Conservation (phyloP, 2,888 invertebrate species). For the Halictus ligatus region DNA sequence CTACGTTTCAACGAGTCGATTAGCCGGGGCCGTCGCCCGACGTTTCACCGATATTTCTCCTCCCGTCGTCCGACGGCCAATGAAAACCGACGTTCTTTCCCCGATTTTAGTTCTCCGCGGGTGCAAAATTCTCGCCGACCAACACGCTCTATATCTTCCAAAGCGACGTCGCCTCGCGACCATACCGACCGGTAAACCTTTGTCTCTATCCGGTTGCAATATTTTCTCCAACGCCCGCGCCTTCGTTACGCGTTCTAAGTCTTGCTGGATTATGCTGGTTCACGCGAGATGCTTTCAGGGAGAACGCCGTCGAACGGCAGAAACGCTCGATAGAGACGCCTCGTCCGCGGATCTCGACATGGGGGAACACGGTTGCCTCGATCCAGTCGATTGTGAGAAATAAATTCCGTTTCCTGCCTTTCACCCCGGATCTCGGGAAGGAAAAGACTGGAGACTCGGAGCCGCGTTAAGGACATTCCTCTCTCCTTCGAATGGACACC, state of each 20-base stretch:
- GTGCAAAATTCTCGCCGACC: neutral
- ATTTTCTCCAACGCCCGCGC: neutral
- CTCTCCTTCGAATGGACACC: neutral
- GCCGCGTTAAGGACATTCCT: conserved; percentile 6
- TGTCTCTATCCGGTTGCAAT: neutral
- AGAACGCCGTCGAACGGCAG: neutral
- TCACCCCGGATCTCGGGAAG: conserved; percentile 3
- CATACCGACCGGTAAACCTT: neutral
- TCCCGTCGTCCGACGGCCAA: conserved; percentile 1
- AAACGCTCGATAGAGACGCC: neutral
- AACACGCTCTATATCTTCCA: neutral
- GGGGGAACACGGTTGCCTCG: neutral
- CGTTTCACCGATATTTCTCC: conserved; percentile 45
- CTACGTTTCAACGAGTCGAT: conserved; percentile 53
- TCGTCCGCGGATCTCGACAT: neutral
- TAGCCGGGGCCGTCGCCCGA: conserved; percentile 39
- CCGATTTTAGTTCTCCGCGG: neutral
- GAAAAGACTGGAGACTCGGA: neutral
- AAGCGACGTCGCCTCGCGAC: neutral
- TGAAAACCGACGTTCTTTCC: neutral
- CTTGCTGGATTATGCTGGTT: neutral
- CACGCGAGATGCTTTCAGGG: neutral
- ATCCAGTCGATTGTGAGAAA: conserved; percentile 1
- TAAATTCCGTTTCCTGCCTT: conserved; percentile 13
- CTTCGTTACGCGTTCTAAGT: neutral